Conservation (phyloP, 2,888 invertebrate genomes). For the Erebia ligea region DNA sequence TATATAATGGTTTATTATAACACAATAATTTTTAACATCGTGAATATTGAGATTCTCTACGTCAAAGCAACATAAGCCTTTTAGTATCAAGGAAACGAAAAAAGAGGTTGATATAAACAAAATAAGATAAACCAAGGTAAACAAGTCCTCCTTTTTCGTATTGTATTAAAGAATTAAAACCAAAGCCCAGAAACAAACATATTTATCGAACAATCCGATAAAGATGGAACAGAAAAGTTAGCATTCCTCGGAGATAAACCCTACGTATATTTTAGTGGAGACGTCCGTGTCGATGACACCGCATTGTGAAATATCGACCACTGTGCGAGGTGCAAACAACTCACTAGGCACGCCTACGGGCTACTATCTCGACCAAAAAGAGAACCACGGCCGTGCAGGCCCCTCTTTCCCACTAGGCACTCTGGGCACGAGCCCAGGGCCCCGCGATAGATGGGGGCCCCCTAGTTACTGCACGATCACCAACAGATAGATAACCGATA, state of each 20-base stretch:
- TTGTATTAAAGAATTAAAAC: slow-evolving; percentile 32
- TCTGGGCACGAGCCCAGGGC: too few relatives aligned
- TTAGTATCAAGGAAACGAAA: too few relatives aligned
- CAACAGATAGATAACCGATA: too few relatives aligned
- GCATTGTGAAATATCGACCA: slow-evolving; percentile 76
- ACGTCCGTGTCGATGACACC: slow-evolving; percentile 69
- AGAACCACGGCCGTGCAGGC: slow-evolving; percentile 55
- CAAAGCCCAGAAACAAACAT: slow-evolving; percentile 38
- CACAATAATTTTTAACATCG: too few relatives aligned
- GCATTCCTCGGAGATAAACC: slow-evolving; percentile 49
- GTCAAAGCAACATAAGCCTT: background rate
- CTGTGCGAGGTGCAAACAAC: slow-evolving; percentile 79
- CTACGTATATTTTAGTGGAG: slow-evolving; percentile 52
- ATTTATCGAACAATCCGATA: slow-evolving; percentile 43
- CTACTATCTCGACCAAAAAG: slow-evolving; percentile 71
- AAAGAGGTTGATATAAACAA: background rate
- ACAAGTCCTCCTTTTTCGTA: background rate
- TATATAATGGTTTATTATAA: too few relatives aligned
- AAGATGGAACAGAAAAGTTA: slow-evolving; percentile 49
- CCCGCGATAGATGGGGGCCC: too few relatives aligned
- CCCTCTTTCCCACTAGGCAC: too few relatives aligned
- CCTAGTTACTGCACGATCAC: too few relatives aligned
- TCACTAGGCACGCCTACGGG: slow-evolving; percentile 79
- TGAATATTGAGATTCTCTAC: too few relatives aligned
- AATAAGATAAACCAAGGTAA: background rate